Base-by-base conservation (phyloP, 2,797 vertebrate species). In the Podargus strigoides region DNA sequence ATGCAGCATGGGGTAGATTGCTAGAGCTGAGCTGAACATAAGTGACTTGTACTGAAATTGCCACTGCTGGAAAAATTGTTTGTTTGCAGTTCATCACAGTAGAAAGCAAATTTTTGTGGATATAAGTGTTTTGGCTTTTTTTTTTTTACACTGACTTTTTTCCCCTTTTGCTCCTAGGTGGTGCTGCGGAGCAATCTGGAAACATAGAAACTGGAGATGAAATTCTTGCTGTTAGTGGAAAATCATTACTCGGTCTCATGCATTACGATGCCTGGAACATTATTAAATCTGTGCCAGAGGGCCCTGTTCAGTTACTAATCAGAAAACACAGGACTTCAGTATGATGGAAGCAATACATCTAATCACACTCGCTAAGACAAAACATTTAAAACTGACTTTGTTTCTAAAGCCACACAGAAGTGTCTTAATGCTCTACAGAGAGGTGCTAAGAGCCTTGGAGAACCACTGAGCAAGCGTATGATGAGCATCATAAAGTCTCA, bases 241-340 rank as follows among this genome's bases (percentile, higher is more conserved):
- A 97, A 62, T 98, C 98, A 19, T 96, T 99, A 93, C 97, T 98
- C 69, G 99, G 98, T 58, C 98, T 99, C 84, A 98, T 98, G 98
- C 98, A 99, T 97, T 99, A 98, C 0, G 99, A 99, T 52, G 99
- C 98, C 96, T 99, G 99, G 99, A 99, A 98, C 94, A 97, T 99
- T 66, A 98, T 99, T 96, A 99, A 99, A 96, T 98, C 98, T 46
- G 98, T 98, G 59, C 98, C 98, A 5, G 98, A 99, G 83, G 99
- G 99, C 8, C 98, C 98, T 7, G 99, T 99, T 88, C 98, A 98
- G 41, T 94, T 99, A 68, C 94, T 99, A 20, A 98, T 99, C 87
- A 98, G 98, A 94, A 99, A 99, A 94, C 98, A 97, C 32, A 98
- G 97, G 74, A 98, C 98, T 90, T 97, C 98, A 19, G 96, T 98